Conservation (phyloP, 2,113 vertebrate species). For the Lampris incognitus region DNA sequence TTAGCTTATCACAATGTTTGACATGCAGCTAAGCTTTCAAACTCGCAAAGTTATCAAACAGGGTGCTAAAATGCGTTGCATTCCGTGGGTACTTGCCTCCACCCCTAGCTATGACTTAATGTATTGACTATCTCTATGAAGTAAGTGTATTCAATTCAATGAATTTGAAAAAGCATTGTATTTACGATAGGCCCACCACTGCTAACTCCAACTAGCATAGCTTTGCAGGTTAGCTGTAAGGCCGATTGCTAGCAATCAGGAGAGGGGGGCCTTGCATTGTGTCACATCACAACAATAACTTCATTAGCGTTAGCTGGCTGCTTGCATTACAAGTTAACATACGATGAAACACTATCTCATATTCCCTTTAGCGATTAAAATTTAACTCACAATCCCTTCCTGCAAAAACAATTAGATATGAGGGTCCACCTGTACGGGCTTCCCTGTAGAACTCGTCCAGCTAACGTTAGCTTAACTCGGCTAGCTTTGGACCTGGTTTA, state of each 20-base stretch:
- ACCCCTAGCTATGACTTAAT: background rate
- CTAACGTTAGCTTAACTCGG: slow-evolving; percentile 65
- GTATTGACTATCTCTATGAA: background rate
- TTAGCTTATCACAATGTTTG: slow-evolving; percentile 29
- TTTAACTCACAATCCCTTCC: background rate
- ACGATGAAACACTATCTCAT: background rate
- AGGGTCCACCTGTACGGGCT: background rate
- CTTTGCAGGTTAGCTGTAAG: slow-evolving; percentile 34
- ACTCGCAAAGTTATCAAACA: slow-evolving; percentile 24
- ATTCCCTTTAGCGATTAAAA: too few relatives aligned
- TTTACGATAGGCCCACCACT: slow-evolving; percentile 37
- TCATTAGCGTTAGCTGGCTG: slow-evolving; percentile 16
- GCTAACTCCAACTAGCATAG: slow-evolving; percentile 35
- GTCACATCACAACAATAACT: slow-evolving; percentile 59
- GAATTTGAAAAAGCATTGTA: background rate
- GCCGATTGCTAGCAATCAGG: slow-evolving; percentile 64
- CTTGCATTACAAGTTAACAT: background rate
- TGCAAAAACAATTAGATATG: background rate
- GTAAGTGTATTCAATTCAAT: background rate
- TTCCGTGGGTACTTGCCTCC: background rate
- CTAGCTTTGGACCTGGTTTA: slow-evolving; percentile 74
- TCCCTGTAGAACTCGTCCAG: slow-evolving; percentile 26
- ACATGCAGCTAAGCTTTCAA: slow-evolving; percentile 21
- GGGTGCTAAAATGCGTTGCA: slow-evolving; percentile 4
- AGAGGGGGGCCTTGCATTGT: slow-evolving; percentile 16